A percentile compares a stretch with the other conserved stretches of the same genome.
These are phyloP conservation scores for Chaenodraco wilsoni DNA, from an alignment of 2,797 vertebrate genomes.

Conservation along the genomic window DNA sequence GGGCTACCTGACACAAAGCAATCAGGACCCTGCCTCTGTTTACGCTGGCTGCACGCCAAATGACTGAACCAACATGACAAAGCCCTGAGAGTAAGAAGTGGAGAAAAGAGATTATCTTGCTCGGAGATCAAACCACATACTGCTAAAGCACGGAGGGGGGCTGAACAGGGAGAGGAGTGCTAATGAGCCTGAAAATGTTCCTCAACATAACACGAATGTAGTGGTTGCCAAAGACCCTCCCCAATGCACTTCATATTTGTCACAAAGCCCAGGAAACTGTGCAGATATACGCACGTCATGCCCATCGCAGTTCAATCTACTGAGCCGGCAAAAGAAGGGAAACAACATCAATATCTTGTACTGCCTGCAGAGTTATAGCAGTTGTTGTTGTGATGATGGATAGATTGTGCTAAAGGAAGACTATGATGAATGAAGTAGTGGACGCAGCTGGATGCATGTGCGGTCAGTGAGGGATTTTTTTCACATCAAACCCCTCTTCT, in stretches of 20 bases:
- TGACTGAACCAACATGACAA: conserved; percentile 74
- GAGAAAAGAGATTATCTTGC: conserved; percentile 67
- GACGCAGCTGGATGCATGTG: conserved; percentile 25
- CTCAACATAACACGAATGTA: conserved; percentile 48
- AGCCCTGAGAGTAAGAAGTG: conserved; percentile 55
- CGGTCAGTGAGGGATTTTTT: conserved; percentile 34
- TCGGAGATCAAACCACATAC: conserved; percentile 65
- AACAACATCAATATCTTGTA: conserved; percentile 40
- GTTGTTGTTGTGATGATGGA: conserved; percentile 27
- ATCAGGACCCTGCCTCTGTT: conserved; percentile 67
- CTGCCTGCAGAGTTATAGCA: conserved; percentile 20
- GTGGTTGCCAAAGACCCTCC: conserved; percentile 54
- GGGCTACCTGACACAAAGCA: conserved; percentile 66
- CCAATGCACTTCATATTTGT: conserved; percentile 46
- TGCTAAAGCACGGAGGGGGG: conserved; percentile 38
- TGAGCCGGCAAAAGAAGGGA: conserved; percentile 33
- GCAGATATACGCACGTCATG: conserved; percentile 28
- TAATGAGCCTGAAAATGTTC: conserved; percentile 78
- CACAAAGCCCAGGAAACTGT: conserved; percentile 42
- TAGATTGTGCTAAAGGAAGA: conserved; percentile 17
- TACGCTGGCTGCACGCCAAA: conserved; percentile 68
- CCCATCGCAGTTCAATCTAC: conserved; percentile 14
- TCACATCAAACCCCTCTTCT: conserved; percentile 7
- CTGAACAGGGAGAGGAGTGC: conserved; percentile 49
- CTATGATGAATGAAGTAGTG: conserved; percentile 42